Evolutionary conservation across 2,888 invertebrate genomes (phyloP).

Genomic region (Caenorhabditis uteleia): DNA sequence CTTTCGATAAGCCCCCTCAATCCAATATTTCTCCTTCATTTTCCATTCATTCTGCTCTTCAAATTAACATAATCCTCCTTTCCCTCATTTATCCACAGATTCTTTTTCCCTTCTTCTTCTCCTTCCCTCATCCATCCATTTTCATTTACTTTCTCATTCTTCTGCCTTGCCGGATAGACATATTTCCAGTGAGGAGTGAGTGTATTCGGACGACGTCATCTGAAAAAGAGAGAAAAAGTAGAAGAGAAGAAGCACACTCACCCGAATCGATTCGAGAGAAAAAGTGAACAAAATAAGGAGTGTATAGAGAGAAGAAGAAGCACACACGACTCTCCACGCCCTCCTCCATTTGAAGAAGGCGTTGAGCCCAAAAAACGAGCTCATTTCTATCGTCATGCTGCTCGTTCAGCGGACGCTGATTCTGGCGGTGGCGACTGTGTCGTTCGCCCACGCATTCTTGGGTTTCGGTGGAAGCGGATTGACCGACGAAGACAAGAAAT

Average conservation of each 20-base stretch:
- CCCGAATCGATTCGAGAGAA: too few relatives aligned
- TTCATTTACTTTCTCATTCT: slow-evolving; percentile 1
- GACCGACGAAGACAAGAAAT: slow-evolving; percentile 51
- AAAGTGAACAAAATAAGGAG: too few relatives aligned
- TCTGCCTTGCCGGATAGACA: background rate
- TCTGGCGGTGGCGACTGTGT: slow-evolving; percentile 18
- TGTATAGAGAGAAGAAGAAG: too few relatives aligned
- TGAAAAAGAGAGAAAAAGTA: too few relatives aligned
- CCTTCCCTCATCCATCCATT: slow-evolving; percentile 3
- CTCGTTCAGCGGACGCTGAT: too few relatives aligned
- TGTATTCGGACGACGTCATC: too few relatives aligned
- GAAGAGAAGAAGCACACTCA: too few relatives aligned
- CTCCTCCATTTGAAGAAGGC: background rate
- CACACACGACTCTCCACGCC: too few relatives aligned
- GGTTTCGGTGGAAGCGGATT: slow-evolving; percentile 23
- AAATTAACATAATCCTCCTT: background rate
- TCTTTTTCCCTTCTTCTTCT: slow-evolving; percentile 6
- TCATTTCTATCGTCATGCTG: background rate
- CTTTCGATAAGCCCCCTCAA: too few relatives aligned
- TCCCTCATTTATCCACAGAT: background rate
- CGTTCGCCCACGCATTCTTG: slow-evolving; percentile 30
- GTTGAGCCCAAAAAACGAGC: background rate
- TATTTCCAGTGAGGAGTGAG: background rate
- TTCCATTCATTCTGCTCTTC: background rate
- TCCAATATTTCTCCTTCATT: background rate